Conservation (phyloP, 2,797 vertebrate genomes). For the Molothrus aeneus region DNA sequence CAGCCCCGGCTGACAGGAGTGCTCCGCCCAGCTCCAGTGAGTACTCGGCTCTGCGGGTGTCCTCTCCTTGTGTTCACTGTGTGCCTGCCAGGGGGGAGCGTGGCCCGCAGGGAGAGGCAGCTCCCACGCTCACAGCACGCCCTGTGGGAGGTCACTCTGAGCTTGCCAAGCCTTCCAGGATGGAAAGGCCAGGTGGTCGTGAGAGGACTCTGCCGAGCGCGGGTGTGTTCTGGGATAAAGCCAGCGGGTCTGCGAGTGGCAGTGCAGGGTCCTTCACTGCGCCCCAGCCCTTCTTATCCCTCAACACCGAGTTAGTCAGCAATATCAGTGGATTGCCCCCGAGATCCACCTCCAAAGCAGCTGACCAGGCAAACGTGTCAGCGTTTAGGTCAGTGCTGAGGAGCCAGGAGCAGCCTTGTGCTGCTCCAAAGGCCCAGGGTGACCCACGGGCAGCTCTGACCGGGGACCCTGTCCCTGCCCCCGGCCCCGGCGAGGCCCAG, state of each 20-base stretch:
- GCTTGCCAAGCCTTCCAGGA: constrained; percentile 47
- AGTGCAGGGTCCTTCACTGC: constrained; percentile 31
- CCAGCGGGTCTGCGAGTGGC: constrained; percentile 57
- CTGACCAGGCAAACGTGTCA: constrained; percentile 52
- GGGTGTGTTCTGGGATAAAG: constrained; percentile 78
- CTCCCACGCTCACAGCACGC: neutral
- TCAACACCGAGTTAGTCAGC: constrained; percentile 94
- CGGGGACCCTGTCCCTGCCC: constrained; percentile 47
- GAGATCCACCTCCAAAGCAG: constrained; percentile 47
- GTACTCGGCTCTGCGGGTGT: constrained; percentile 83
- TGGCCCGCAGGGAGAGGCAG: constrained; percentile 3
- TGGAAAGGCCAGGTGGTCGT: constrained; percentile 31
- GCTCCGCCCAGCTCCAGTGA: constrained; percentile 88
- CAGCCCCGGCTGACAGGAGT: constrained; percentile 78
- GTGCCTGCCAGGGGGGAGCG: constrained; percentile 77
- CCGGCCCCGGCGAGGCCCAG: constrained; percentile 70
- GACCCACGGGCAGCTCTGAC: constrained; percentile 21
- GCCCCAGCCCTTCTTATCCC: constrained; percentile 87
- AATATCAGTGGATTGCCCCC: constrained; percentile 88
- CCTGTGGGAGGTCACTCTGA: constrained; percentile 3
- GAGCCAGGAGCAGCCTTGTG: constrained; percentile 56
- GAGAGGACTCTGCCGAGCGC: constrained; percentile 49
- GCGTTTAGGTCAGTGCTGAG: constrained; percentile 58
- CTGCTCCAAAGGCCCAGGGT: constrained; percentile 33
- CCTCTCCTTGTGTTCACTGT: constrained; percentile 79